Percentiles rank a stretch among this genome's conserved stretches.
These are phyloP conservation scores for Polydrusus pterygomalis DNA, from an alignment of 2,888 invertebrate species.

Conservation along the genomic window DNA sequence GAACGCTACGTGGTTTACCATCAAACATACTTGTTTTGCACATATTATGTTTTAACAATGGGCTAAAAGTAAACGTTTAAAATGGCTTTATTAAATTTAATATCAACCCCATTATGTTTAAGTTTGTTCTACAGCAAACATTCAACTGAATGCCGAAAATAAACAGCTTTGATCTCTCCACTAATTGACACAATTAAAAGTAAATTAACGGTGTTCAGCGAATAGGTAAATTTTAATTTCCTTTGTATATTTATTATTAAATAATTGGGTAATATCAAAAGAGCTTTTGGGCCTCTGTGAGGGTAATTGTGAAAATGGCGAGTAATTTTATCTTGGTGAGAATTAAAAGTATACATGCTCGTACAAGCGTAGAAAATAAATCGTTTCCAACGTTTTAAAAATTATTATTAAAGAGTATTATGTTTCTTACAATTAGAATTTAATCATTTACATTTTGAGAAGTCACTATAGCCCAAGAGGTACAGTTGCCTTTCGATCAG, in stretches of 20 bases:
- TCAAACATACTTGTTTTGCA: too few relatives aligned
- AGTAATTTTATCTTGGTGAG: background rate
- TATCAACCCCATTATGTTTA: background rate
- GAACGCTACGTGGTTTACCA: too few relatives aligned
- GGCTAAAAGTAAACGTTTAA: background rate
- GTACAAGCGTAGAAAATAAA: background rate
- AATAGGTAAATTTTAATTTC: slow-evolving; percentile 17
- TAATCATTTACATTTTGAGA: too few relatives aligned
- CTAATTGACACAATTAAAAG: slow-evolving; percentile 17
- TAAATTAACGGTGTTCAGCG: slow-evolving; percentile 1
- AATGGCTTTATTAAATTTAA: background rate
- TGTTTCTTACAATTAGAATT: too few relatives aligned
- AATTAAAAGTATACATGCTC: background rate
- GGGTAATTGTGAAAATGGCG: background rate
- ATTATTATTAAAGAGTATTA: too few relatives aligned
- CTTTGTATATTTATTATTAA: slow-evolving; percentile 8
- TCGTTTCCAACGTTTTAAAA: background rate
- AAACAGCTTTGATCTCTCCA: slow-evolving; percentile 9
- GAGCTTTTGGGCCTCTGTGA: background rate
- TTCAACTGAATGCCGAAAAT: background rate
- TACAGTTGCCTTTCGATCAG: too few relatives aligned
- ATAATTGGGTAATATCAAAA: slow-evolving; percentile 6
- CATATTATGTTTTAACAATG: too few relatives aligned
- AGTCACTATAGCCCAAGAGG: too few relatives aligned
- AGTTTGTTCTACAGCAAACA: background rate